Percentiles rank a stretch among this genome's conserved stretches.
These are phyloP conservation scores for Muschampia plurimacula DNA, from an alignment of 2,888 invertebrate genomes.

Conservation along the genomic window DNA sequence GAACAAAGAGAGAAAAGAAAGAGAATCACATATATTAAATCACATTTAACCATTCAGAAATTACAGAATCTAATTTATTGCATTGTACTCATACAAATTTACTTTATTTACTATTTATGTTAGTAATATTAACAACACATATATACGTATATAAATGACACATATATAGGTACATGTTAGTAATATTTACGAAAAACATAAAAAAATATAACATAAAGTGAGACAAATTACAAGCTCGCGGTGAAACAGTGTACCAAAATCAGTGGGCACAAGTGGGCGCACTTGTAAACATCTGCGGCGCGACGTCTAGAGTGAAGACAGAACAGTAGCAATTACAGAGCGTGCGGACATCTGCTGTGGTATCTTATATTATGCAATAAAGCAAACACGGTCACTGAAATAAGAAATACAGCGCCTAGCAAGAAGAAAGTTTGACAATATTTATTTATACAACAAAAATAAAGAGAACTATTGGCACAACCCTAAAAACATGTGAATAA, in stretches of 20 bases:
- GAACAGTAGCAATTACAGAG: conserved; percentile 74
- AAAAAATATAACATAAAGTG: not conserved
- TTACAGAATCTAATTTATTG: no score
- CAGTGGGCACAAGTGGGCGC: conserved; percentile 58
- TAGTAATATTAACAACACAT: no score
- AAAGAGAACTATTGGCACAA: no score
- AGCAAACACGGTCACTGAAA: conserved; percentile 53
- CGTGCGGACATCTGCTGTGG: conserved; percentile 66
- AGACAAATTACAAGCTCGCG: not conserved
- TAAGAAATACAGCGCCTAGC: conserved; percentile 40
- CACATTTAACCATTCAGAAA: no score
- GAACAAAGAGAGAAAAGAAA: no score
- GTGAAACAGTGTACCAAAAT: conserved; percentile 6
- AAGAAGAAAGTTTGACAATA: not conserved
- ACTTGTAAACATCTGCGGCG: conserved; percentile 78
- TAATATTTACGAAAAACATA: no score
- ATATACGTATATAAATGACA: no score
- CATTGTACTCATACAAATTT: no score
- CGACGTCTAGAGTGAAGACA: conserved; percentile 66
- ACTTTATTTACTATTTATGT: no score
- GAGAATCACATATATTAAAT: no score
- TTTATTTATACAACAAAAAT: not conserved
- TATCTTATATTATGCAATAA: conserved; percentile 75
- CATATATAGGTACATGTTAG: no score
- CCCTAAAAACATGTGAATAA: no score